Percentiles rank a stretch among this genome's conserved stretches.
phyloP scores from a whole-genome alignment of 2,113 vertebrate genomes.

The Microtus ochrogaster region DNA sequence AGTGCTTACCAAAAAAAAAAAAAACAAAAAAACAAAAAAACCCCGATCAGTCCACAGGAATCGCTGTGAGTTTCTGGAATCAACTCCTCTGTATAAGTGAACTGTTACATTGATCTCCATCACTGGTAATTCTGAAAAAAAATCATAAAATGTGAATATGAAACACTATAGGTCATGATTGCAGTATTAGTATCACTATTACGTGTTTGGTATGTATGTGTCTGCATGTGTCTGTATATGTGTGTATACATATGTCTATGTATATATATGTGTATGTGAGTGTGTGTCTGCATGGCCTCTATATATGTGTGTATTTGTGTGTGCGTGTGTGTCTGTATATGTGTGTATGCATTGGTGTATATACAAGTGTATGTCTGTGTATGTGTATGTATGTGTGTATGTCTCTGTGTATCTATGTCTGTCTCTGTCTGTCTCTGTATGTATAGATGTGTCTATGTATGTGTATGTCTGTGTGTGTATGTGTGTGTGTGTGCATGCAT shows the following conservation, averaged over 20 bases:
- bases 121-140: slow-evolving; percentile 26
- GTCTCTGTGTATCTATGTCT: not conserved
- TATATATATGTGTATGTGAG: not conserved
- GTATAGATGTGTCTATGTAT: not conserved
- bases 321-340: not conserved
- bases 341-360: no score
- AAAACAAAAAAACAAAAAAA: no score
- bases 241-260: not conserved
- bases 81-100: slow-evolving; percentile 1
- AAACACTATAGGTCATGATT: not conserved
- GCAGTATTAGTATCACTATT: not conserved
- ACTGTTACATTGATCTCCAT: not conserved
- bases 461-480: not conserved
- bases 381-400: not conserved
- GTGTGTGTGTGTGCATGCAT: not conserved
- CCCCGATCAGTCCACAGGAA: not conserved
- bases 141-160: not conserved
- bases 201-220: not conserved
- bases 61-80: not conserved
- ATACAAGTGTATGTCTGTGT: no score
- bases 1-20: slow-evolving; percentile 29
- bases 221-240: not conserved
- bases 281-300: not conserved
- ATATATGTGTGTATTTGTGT: fast-evolving
- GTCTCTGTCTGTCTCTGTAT: not conserved